These are phyloP conservation scores for Apostichopus japonicus DNA, from an alignment of 35 echinoderm and acorn worm genomes.

Conservation along the genomic window DNA sequence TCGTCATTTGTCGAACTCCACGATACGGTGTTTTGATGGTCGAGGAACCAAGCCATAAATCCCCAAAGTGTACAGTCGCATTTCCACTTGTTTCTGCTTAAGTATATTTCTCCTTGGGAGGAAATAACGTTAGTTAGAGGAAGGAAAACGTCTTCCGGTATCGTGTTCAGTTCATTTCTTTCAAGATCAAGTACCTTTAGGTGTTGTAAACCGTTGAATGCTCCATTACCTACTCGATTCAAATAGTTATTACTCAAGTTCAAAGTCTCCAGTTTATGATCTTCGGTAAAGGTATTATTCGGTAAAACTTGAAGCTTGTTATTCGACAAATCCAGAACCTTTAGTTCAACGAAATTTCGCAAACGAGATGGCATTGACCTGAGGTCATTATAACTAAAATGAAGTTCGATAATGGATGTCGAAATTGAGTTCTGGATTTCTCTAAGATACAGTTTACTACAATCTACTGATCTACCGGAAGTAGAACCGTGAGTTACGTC, in stretches of 20 bases:
- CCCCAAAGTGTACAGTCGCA: neutral
- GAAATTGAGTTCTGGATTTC: neutral
- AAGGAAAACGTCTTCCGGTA: neutral
- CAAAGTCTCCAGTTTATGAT: neutral
- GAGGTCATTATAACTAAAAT: neutral
- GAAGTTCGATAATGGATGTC: neutral
- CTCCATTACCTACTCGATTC: neutral
- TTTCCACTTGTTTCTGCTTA: neutral
- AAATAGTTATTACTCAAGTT: slow-evolving; percentile 16
- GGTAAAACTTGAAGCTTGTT: neutral
- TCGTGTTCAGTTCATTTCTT: neutral
- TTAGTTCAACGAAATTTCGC: neutral
- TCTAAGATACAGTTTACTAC: neutral
- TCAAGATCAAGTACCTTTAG: neutral
- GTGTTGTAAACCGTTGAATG: neutral
- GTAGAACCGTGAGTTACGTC: neutral
- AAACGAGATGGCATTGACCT: neutral
- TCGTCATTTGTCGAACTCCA: neutral
- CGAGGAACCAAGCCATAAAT: neutral
- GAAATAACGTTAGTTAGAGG: neutral
- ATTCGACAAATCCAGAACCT: neutral
- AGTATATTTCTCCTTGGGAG: neutral
- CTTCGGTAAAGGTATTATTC: neutral
- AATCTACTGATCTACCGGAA: neutral
- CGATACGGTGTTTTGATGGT: neutral